A percentile compares a stretch with the other conserved stretches of the same genome.
Evolutionary conservation across 2,797 vertebrate species (phyloP).

Genomic region (Lacerta agilis): DNA sequence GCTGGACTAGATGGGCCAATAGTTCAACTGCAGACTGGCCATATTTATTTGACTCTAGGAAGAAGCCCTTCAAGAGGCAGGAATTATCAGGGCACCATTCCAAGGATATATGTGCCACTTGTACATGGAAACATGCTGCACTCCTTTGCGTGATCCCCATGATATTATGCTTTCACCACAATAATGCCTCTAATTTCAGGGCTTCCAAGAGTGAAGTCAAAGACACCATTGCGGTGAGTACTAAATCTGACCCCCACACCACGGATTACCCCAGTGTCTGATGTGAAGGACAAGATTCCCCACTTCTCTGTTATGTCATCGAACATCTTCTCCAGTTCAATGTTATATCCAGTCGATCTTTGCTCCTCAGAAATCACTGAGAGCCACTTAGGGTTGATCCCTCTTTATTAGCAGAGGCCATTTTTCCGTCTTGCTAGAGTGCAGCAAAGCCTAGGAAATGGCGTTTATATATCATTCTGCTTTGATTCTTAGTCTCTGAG

Average conservation of each 20-base stretch:
- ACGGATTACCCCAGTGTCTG: not conserved
- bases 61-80: not conserved
- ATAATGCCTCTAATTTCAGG: not conserved
- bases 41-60: not conserved
- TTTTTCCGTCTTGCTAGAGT: not conserved
- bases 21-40: not conserved
- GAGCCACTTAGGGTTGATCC: not conserved
- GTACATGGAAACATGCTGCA: not conserved
- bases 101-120: not conserved
- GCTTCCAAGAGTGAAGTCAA: not conserved
- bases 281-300: not conserved
- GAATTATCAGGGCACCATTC: not conserved
- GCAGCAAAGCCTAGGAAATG: not conserved
- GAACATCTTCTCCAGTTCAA: not conserved
- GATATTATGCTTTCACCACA: not conserved
- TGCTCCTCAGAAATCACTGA: not conserved
- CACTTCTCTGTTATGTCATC: not conserved
- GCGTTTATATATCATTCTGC: not conserved
- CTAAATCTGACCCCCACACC: not conserved
- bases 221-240: not conserved
- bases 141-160: not conserved
- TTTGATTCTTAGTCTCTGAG: not conserved
- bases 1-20: not conserved
- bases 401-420: not conserved
- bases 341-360: not conserved